Evolutionary conservation across 2,113 vertebrate genomes (phyloP), one percentile per base, ranked within the genome.

Genomic region (Rynchops niger): DNA sequence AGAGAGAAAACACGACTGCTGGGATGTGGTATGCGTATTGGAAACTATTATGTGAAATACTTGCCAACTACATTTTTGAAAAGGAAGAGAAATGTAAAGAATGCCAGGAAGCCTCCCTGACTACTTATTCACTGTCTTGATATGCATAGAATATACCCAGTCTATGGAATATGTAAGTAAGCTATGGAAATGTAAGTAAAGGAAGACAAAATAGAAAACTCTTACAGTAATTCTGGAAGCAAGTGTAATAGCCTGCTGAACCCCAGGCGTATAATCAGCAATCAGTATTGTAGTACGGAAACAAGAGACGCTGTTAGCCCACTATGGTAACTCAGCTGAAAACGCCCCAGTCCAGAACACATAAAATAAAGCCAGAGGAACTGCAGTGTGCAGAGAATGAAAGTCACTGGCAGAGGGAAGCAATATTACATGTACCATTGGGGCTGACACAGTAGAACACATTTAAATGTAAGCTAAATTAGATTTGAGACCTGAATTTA

Each of bases 141-240:
- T 59, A 32, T 0, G 56, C 78, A 58, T 2, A 25, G 50, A 36
- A 53, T 0, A 5, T 0, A 8, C 3, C 43, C 53, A 42, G 25
- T 4, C 53, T 45, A 45, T 45, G 45, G 45, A 19, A 45, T 45
- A 45, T 45, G 45, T 45, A 45, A 45, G 45, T 45, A 19, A 77
- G 61, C 70, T n/a, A 29, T 9, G 61, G 36, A 65, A 69, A 58
- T 5, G 3, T 4, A 14, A 92, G 63, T 17, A 34, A 62, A 66
- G 32, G 71, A 50, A 61, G 29, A 62, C 55, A 69, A 76, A 76
- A 18, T 2, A 45, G 74, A 80, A 63, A 76, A 32, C 14, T 59
- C 77, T 66, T 43, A 4, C 38, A 85, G 83, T 5, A 70, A 21
- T 53, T 52, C 67, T 83, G 71, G 36, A 50, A 81, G 59, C 49